Percentiles rank a stretch among this genome's conserved stretches.
Conservation (phyloP, 2,113 vertebrate genomes). For the Solea senegalensis region DNA sequence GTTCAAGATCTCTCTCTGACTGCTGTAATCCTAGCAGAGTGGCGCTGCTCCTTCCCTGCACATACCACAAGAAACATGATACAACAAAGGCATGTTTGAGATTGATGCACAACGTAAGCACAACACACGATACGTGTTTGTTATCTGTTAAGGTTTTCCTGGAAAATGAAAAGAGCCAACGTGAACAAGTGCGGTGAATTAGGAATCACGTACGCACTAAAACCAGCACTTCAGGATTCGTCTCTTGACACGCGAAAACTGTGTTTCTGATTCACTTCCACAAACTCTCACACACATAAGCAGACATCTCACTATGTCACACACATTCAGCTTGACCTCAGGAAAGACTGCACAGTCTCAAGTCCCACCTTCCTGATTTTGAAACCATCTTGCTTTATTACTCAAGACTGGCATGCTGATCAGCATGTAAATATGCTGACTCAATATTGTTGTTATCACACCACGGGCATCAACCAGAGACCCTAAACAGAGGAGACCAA, state of each 20-base stretch:
- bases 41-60: not conserved
- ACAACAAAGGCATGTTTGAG: not conserved
- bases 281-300: not conserved
- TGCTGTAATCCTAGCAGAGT: slow-evolving; percentile 7
- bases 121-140: not conserved
- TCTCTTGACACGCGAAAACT: not conserved
- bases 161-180: slow-evolving; percentile 10
- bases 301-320: not conserved
- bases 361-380: slow-evolving; percentile 46
- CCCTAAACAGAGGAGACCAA: not conserved
- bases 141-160: slow-evolving; percentile 19
- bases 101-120: slow-evolving; percentile 29
- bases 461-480: slow-evolving; percentile 21
- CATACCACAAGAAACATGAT: slow-evolving; percentile 59
- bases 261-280: not conserved
- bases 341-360: not conserved
- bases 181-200: not conserved
- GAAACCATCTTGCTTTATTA: slow-evolving; percentile 34
- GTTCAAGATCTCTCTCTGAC: slow-evolving; percentile 38
- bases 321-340: not conserved
- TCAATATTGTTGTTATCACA: slow-evolving; percentile 38
- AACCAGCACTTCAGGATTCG: slow-evolving; percentile 8
- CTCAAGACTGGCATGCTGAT: slow-evolving; percentile 50
- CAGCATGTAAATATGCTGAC: slow-evolving; percentile 58
- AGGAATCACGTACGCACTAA: not conserved